Evolutionary conservation across 2,888 invertebrate genomes (phyloP), one percentile per base, ranked within the genome.

Genomic region (Pseudoips prasinana): DNA sequence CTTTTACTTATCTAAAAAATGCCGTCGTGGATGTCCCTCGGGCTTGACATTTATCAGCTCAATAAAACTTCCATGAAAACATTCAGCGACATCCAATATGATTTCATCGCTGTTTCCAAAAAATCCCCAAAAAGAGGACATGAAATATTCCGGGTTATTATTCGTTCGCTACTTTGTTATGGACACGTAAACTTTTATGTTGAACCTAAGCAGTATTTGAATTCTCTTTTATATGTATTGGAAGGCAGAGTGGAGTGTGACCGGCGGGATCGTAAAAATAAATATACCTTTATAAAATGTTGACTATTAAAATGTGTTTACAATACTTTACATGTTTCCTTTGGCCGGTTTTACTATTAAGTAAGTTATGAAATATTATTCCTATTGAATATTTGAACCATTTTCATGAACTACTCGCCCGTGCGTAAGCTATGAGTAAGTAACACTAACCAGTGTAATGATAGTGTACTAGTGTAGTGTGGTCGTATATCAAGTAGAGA

Each of bases 41-140:
- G 60, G 81, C 74, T 69, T 65, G 62, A 72, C 81, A 80, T 78
- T 85, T 82, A 83, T 79, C 79, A 78, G 76, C 67, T 64, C 74
- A 77, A 84, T 84, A 81, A 83, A 84, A 83, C 74, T 78, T 72
- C 67, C 62, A 79, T 78, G 77, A 77, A 77, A 76, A 79, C 79
- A 82, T 80, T 81, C 69, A 73, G 71, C 69, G 78, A 76, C 80
- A 74, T 79, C 73, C 77, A 79, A 79, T 82, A 79, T 73, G 74
- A 81, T 79, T 78, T 78, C 79, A 78, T 76, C 64, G 73, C 69
- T 64, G 58, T 68, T 61, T 64, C 64, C 63, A 62, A 70, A n/a
- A 67, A 66, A 68, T 63, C 64, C 61, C 67, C 54, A 46, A 62
- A 70, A 65, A 59, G 63, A 61, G 55, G 55, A 65, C 67, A 70